Base-by-base conservation (phyloP, 2,888 invertebrate species). In the Leptopilina myrica region DNA sequence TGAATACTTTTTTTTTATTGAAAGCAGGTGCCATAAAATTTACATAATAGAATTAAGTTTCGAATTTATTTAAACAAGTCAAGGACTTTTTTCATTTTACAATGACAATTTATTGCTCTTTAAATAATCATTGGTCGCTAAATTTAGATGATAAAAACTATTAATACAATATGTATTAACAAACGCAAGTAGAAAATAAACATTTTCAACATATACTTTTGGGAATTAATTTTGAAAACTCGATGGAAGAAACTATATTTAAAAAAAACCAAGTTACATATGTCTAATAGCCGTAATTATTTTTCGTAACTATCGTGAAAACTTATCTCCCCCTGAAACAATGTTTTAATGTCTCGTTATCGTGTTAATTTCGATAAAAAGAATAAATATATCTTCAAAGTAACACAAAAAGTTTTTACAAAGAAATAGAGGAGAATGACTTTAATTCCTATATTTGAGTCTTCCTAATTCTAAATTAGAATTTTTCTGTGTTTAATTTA, bases 271-370 rank as follows among this genome's bases (percentile, higher is more conserved):
- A 11, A 11, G 12, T 49, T 20, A 69, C 20, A 20, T 73, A 56
- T 59, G 1, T 59, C 15, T 59, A 59, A 59, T 59, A 15, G 14
- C 15, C 5, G 15, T n/a, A 59, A 15, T 20, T 15, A 62, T 15
- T 15, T 62, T 3, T 15, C 62, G 4, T 9, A 15, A 20, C 15
- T 6, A 15, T 62, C 62, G 2, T 8, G 2, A 62, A 62, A 15
- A 15, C 62, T 62, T 15, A 62, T 62, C 62, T 62, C 62, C 62
- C 62, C 15, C 62, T 62, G 15, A 62, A 62, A 15, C 7, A 62
- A 15, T 62, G 62, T 62, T 59, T 15, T 59, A 62, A 62, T 62
- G 15, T 20, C 15, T 62, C 20, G 6, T 62, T 62, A 62, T 62
- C 62, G 20, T 62, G 9, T 62, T n/a, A 15, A 20, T 62, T 62